Evolutionary conservation across 2,797 vertebrate species (phyloP), one percentile per base, ranked within the genome.

Genomic region (Hipposideros larvatus): DNA sequence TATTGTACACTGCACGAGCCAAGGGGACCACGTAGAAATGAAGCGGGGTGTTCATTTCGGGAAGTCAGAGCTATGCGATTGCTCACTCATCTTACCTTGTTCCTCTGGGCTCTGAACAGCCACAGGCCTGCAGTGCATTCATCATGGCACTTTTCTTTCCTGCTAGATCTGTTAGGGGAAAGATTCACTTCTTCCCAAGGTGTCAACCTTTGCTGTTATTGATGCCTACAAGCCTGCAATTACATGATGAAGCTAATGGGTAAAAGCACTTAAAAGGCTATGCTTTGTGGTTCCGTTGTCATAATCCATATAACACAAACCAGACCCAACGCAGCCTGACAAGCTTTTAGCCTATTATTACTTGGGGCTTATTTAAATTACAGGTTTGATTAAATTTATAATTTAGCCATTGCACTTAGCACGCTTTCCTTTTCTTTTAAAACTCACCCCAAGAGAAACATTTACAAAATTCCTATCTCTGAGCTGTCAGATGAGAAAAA

Each of bases 231-330:
- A 77, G 11, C 19, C 73, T 87, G 85, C 90, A 96, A 93, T 96
- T 96, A 94, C 57, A 94, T 94, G 75, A 94, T 89, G 84, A 96
- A 65, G 68, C 91, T 97, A 97, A 97, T 93, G 95, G 90, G 61
- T 26, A 92, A 78, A 96, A 97, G 90, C 95, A 93, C 90, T 97
- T 95, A 95, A 37, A 96, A 85, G 57, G 22, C 84, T 70, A 22
- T 16, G 48, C 87, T 90, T n/a, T 92, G 86, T 37, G 59, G 77
- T 91, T 91, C 79, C 55, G 53, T 70, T 79, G 92, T 82, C 87
- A 91, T 80, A 84, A 94, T 41, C 79, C 84, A 73, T 80, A 74
- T 61, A 87, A 94, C 96, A 95, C 68, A 88, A 90, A 71, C 57
- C 91, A 85, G 84, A 61, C 46, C 71, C 93, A 75, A 80, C 8